Evolutionary conservation across 2,888 invertebrate species (phyloP).

Genomic region (Clanis bilineata): DNA sequence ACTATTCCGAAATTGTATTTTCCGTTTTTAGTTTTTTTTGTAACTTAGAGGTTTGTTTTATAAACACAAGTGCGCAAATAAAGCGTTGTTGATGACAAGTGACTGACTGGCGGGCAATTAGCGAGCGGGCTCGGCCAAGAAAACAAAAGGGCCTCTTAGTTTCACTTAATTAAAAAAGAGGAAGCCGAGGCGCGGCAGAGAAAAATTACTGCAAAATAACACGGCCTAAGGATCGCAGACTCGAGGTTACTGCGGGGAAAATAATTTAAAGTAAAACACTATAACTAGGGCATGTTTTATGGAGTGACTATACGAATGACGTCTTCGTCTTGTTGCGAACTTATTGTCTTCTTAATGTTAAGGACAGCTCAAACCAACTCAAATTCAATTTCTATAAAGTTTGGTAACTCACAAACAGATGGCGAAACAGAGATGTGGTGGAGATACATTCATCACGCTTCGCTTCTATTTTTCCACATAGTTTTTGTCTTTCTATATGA

Average conservation of each 20-base stretch:
- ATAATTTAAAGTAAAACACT: not conserved
- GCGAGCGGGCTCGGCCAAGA: conserved; percentile 48
- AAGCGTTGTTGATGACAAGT: conserved; percentile 66
- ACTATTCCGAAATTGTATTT: too few relatives aligned
- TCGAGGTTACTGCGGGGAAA: not conserved
- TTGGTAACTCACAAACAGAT: too few relatives aligned
- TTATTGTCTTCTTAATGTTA: too few relatives aligned
- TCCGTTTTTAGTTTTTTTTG: not conserved
- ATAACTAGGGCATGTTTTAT: too few relatives aligned
- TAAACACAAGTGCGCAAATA: conserved; percentile 56
- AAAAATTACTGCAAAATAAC: conserved; percentile 51
- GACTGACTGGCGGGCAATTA: conserved; percentile 75
- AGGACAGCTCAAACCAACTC: too few relatives aligned
- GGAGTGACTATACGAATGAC: too few relatives aligned
- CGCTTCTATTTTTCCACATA: too few relatives aligned
- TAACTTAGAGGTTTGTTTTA: conserved; percentile 25
- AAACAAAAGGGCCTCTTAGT: conserved; percentile 69
- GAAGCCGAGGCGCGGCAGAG: conserved; percentile 44
- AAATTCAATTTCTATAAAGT: too few relatives aligned
- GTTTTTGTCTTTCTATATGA: too few relatives aligned
- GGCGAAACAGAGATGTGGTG: too few relatives aligned
- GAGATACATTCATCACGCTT: too few relatives aligned
- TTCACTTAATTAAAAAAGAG: conserved; percentile 74
- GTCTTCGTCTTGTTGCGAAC: too few relatives aligned
- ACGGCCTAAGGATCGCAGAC: conserved; percentile 13